Evolutionary conservation across 2,888 invertebrate species (phyloP).

Genomic region (Melitaea athalia): DNA sequence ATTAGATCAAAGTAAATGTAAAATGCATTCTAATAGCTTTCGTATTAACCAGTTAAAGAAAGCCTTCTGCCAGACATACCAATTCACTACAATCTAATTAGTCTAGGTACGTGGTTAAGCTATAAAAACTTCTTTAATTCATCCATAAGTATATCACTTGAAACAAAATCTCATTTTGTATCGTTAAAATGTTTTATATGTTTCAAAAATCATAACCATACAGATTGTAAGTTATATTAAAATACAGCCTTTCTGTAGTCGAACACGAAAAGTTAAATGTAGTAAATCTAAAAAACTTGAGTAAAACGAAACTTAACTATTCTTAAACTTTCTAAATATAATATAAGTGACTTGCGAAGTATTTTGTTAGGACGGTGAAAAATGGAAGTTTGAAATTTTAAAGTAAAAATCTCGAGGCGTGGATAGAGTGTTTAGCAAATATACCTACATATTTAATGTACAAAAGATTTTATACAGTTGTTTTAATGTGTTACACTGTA

Average conservation of each 20-base stretch:
- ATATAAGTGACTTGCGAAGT: constrained; percentile 40
- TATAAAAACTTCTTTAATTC: too few species aligned
- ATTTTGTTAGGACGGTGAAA: constrained; percentile 36
- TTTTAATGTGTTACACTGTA: constrained; percentile 10
- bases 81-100: too few species aligned
- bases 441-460: constrained; percentile 9
- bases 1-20: too few species aligned
- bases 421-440: constrained; percentile 15
- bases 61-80: too few species aligned
- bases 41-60: too few species aligned
- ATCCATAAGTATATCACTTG: neutral
- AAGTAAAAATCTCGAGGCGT: constrained; percentile 15
- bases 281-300: constrained; percentile 30
- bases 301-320: constrained; percentile 40
- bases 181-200: neutral
- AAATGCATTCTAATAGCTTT: too few species aligned
- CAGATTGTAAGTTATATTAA: neutral
- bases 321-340: constrained; percentile 38
- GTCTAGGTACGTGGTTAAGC: too few species aligned
- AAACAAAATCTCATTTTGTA: neutral
- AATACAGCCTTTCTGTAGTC: constrained; percentile 7
- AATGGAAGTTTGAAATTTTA: constrained; percentile 27
- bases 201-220: neutral
- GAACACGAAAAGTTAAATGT: constrained; percentile 29
- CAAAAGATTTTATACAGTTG: constrained; percentile 19